Evolutionary conservation across 2,797 vertebrate genomes (phyloP).

Genomic region (Syndactyla subalaris): DNA sequence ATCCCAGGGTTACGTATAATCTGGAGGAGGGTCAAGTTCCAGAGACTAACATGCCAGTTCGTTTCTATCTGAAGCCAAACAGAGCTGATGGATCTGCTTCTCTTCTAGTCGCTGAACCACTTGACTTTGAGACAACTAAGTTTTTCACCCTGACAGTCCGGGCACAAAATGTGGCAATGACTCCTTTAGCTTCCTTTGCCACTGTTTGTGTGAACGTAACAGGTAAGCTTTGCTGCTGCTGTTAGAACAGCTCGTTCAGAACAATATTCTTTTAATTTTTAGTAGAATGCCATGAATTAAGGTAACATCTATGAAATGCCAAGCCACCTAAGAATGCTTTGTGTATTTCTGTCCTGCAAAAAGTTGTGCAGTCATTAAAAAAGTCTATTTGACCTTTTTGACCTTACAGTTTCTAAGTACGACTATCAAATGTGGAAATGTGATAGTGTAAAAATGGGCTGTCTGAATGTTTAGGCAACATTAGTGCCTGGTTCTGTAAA

Average conservation of each 20-base stretch:
- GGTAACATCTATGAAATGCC: background rate
- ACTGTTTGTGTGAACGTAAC: constrained; percentile 87
- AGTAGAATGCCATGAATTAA: background rate
- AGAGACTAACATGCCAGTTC: constrained; percentile 90
- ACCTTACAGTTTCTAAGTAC: background rate
- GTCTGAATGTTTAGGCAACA: background rate
- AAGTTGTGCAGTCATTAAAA: background rate
- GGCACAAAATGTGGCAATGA: constrained; percentile 88
- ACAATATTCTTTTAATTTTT: background rate
- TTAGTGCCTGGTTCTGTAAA: background rate
- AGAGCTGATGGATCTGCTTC: constrained; percentile 86
- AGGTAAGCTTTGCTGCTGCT: constrained; percentile 72
- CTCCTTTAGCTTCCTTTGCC: constrained; percentile 87
- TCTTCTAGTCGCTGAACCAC: constrained; percentile 87
- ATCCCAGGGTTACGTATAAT: constrained; percentile 88
- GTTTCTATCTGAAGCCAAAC: constrained; percentile 90
- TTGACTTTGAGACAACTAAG: constrained; percentile 86
- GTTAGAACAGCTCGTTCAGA: background rate
- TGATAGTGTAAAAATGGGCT: background rate
- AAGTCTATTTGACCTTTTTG: background rate
- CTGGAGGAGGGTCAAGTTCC: constrained; percentile 90
- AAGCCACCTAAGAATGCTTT: background rate
- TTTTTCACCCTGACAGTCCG: constrained; percentile 85
- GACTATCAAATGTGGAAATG: background rate
- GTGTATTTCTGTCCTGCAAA: background rate